These are phyloP conservation scores for Drosophila setosimentum DNA, from an alignment of 2,888 invertebrate species.

Conservation along the genomic window DNA sequence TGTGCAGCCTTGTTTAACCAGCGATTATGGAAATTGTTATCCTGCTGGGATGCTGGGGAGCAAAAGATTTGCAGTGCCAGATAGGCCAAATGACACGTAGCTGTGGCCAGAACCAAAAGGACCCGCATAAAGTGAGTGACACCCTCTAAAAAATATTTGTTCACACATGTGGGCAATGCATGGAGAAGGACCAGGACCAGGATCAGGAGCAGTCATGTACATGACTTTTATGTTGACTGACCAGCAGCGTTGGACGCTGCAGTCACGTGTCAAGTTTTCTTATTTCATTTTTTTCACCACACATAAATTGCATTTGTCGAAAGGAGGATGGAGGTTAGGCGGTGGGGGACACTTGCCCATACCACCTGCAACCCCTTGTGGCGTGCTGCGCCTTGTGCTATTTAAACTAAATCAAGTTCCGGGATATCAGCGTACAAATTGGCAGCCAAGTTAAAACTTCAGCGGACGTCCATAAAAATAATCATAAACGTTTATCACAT, in stretches of 20 bases:
- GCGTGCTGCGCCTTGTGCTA: constrained; percentile 42
- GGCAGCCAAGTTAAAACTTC: constrained; percentile 64
- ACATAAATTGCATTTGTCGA: constrained; percentile 61
- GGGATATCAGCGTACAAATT: constrained; percentile 69
- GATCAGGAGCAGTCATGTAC: constrained; percentile 11
- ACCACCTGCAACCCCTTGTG: constrained; percentile 1
- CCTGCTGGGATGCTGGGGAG: constrained; percentile 25
- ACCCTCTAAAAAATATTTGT: constrained; percentile 79
- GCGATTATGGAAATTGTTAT: constrained; percentile 78
- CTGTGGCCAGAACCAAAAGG: constrained; percentile 40
- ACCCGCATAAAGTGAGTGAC: constrained; percentile 69
- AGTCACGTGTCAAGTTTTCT: constrained; percentile 70
- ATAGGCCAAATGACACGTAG: constrained; percentile 79
- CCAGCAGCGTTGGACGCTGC: constrained; percentile 57
- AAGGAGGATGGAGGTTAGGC: neutral
- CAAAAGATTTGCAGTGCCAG: constrained; percentile 64
- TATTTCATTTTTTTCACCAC: constrained; percentile 31
- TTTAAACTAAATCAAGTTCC: constrained; percentile 75
- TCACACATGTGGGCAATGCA: constrained; percentile 68
- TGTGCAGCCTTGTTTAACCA: constrained; percentile 75
- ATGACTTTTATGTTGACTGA: constrained; percentile 54
- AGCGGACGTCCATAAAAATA: constrained; percentile 69
- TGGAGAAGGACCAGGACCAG: constrained; percentile 10
- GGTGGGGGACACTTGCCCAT: neutral
- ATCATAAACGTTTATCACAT: constrained; percentile 77